Conservation (phyloP, 2,113 vertebrate species). For the Lucifuga dentata region DNA sequence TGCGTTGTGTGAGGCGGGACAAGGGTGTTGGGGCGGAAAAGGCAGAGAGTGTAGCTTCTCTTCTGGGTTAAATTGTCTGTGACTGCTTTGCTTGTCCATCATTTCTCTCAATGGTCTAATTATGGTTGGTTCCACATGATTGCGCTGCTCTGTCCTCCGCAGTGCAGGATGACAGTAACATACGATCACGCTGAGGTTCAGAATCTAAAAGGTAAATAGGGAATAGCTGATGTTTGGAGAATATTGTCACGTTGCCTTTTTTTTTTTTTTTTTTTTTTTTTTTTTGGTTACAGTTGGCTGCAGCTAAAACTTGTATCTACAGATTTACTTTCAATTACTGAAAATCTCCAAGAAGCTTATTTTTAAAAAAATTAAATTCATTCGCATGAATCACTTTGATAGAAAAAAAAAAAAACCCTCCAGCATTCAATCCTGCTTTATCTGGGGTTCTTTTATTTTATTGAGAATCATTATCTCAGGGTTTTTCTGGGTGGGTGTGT, state of each 20-base stretch:
- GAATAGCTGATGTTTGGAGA: constrained; percentile 23
- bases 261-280: neutral
- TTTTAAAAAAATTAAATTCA: constrained; percentile 19
- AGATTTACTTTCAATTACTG: constrained; percentile 3
- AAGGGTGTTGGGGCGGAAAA: constrained; percentile 30
- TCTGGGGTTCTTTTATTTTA: constrained; percentile 1
- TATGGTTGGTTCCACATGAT: constrained; percentile 72
- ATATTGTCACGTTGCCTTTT: neutral
- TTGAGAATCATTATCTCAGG: constrained; percentile 34
- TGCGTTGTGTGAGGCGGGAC: constrained; percentile 15
- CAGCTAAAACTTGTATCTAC: too few species aligned
- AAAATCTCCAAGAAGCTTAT: neutral
- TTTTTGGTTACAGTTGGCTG: too few species aligned
- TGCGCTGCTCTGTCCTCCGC: constrained; percentile 49
- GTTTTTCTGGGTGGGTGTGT: neutral
- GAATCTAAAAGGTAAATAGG: constrained; percentile 6
- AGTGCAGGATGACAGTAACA: constrained; percentile 17
- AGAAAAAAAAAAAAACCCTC: neutral
- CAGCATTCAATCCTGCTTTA: neutral
- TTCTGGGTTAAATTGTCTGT: constrained; percentile 67
- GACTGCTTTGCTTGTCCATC: constrained; percentile 73
- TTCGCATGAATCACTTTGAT: constrained; percentile 4
- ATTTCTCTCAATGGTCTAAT: constrained; percentile 73
- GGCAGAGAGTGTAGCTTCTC: constrained; percentile 45
- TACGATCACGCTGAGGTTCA: constrained; percentile 11